phyloP scores from a whole-genome alignment of 2,888 invertebrate species.

The Diplolepis rosae region DNA sequence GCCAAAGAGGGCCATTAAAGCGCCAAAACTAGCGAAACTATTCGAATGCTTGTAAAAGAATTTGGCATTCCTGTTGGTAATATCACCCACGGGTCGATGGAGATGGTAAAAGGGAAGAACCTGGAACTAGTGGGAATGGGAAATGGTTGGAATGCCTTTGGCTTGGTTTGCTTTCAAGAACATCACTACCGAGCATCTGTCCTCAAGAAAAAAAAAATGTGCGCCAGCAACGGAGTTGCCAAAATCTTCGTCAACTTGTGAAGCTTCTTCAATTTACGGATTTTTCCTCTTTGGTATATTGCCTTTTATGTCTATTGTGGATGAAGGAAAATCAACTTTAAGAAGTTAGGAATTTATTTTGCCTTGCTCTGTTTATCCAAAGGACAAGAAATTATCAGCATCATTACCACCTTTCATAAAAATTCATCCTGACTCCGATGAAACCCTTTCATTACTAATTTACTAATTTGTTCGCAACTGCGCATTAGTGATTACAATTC shows the following conservation, averaged over 20 bases:
- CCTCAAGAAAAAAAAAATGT: not conserved
- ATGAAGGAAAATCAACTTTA: not conserved
- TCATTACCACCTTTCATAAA: too few species aligned
- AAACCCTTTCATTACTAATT: too few species aligned
- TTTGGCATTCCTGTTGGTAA: constrained; percentile 32
- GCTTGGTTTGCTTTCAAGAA: constrained; percentile 42
- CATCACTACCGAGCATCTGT: constrained; percentile 23
- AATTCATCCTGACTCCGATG: too few species aligned
- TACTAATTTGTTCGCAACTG: too few species aligned
- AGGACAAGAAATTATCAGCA: too few species aligned
- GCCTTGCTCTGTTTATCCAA: too few species aligned
- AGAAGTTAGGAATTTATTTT: not conserved
- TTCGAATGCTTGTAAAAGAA: constrained; percentile 1
- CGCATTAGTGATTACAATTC: too few species aligned
- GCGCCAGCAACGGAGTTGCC: not conserved
- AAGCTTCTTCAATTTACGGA: not conserved
- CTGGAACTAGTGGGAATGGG: constrained; percentile 37
- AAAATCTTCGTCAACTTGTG: not conserved
- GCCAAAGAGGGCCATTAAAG: not conserved
- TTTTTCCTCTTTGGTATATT: not conserved
- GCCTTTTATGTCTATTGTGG: not conserved
- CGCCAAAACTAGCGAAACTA: constrained; percentile 2
- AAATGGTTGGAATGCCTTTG: constrained; percentile 35
- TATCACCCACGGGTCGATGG: constrained; percentile 33
- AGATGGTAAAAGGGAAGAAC: constrained; percentile 31